Conservation (phyloP, 1,140 invertebrate genomes). For the Bombus vancouverensis region DNA sequence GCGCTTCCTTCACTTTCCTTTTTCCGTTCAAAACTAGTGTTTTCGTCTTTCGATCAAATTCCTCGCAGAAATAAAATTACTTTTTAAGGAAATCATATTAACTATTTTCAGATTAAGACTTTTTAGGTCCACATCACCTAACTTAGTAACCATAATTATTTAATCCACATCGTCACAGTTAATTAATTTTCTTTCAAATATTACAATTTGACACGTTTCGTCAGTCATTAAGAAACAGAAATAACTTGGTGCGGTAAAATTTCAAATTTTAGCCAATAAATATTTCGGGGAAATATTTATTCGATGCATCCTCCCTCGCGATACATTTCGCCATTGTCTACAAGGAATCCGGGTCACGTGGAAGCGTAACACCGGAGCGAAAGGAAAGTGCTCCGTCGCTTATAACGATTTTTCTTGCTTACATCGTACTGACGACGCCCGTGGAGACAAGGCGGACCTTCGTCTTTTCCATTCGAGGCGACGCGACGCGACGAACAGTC, state of each 20-base stretch:
- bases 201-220: neutral
- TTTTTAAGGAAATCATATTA: no score
- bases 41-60: neutral
- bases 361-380: neutral
- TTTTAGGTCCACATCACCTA: neutral
- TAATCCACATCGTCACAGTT: neutral
- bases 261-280: neutral
- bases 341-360: conserved; percentile 17
- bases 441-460: conserved; percentile 8
- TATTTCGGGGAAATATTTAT: neutral
- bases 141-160: neutral
- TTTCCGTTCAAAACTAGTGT: neutral
- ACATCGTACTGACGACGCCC: conserved; percentile 29
- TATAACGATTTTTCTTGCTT: conserved; percentile 61
- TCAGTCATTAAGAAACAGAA: neutral
- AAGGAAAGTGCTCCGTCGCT: conserved; percentile 41
- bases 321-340: neutral
- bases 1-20: neutral
- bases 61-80: neutral
- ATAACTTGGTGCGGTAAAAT: neutral
- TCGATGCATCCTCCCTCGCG: neutral
- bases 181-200: neutral
- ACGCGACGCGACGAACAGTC: conserved; percentile 58
- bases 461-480: conserved; percentile 43
- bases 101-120: neutral